Base-by-base conservation (phyloP, 2,888 invertebrate species). In the Tricholauxania praeusta region DNA sequence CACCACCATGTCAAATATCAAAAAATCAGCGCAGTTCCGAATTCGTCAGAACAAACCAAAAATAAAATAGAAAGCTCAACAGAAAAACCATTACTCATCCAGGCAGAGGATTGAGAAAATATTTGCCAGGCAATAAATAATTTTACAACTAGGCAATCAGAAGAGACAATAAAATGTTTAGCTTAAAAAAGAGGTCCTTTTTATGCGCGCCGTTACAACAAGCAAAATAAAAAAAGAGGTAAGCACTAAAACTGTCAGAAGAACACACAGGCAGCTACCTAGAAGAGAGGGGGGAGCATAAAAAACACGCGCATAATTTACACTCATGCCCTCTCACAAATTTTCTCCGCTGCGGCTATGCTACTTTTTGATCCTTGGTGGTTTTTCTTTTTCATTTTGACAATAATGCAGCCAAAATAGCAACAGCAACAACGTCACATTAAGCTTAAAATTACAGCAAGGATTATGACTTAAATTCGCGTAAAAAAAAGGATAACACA, bases 361-460 rank as follows among this genome's bases (percentile, higher is more conserved):
- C 39, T 39, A 39, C 39, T 39, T 39, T 39, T 10, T 39, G 39
- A 39, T 3, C 39, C 10, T 39, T 39, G 10, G 39, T 8, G 39
- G 39, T 39, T 39, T 28, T 28, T 22, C 3, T 32, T 60, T n/a
- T 28, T n/a, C n/a, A 17, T 22, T 60, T 62, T 39, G 39, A 39
- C 39, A 63, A 15, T 8, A 32, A 32, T 14, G 15, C 32, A 60
- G 39, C 12, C 48, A 63, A 17, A 55, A 55, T 1, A 55, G 22
- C 12, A 55, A 17, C 22, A 28, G 28, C 22, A 55, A 57, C 22
- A 52, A 53, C 28, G 77, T 75, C 19, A 57, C 81, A 82, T 82
- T 82, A 82, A 81, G 81, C 81, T 80, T 79, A 80, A 82, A 81
- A 82, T 81, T 81, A 82, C 82, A 81, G 80, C 81, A 81, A 82